Evolutionary conservation across 2,888 invertebrate genomes (phyloP).

Genomic region (Dasypolia templi): DNA sequence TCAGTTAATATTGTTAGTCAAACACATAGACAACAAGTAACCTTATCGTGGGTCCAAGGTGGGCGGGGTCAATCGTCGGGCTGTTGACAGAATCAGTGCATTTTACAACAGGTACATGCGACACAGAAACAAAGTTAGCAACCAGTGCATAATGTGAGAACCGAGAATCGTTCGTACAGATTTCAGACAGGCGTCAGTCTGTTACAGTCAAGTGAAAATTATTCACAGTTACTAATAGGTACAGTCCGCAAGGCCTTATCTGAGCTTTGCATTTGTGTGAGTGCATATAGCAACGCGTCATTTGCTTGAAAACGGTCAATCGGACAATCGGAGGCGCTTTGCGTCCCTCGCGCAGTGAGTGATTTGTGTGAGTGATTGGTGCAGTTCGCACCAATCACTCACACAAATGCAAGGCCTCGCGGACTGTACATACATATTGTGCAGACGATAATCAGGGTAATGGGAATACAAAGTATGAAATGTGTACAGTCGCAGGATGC

Average conservation of each 20-base stretch:
- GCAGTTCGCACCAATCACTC: too few species aligned
- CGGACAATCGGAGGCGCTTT: too few species aligned
- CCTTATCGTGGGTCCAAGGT: slow-evolving; percentile 68
- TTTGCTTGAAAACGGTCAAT: too few species aligned
- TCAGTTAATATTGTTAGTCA: slow-evolving; percentile 44
- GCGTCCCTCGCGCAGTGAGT: too few species aligned
- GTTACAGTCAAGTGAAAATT: slow-evolving; percentile 21
- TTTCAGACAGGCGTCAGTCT: not conserved
- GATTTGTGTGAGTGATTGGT: too few species aligned
- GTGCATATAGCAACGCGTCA: too few species aligned
- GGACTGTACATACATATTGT: not conserved
- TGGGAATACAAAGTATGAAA: slow-evolving; percentile 4
- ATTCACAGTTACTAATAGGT: slow-evolving; percentile 30
- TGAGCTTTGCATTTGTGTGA: too few species aligned
- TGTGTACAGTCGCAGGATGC: not conserved
- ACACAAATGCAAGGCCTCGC: too few species aligned
- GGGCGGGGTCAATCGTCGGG: slow-evolving; percentile 56
- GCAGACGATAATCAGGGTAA: not conserved
- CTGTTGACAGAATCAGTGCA: slow-evolving; percentile 81
- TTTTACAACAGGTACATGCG: slow-evolving; percentile 75
- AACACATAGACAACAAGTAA: slow-evolving; percentile 70
- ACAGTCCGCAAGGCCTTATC: too few species aligned
- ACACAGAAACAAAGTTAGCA: slow-evolving; percentile 56
- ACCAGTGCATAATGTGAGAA: slow-evolving; percentile 36
- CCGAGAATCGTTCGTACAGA: slow-evolving; percentile 22